A percentile compares a stretch with the other conserved stretches of the same genome.
Conservation (phyloP, 2,888 invertebrate genomes). For the Netelia melanura region DNA sequence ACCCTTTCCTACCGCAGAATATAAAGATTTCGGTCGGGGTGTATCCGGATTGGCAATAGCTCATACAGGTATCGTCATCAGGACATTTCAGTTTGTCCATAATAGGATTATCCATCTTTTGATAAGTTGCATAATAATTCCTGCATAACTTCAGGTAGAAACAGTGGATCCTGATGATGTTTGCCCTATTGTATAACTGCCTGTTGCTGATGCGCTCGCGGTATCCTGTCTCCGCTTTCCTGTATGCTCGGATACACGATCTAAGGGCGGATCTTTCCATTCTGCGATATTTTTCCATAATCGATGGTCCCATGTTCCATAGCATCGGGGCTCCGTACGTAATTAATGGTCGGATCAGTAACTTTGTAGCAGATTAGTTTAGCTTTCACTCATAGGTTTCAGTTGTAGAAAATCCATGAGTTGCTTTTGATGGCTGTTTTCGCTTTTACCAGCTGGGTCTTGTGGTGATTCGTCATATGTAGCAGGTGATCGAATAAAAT, state of each 20-base stretch:
- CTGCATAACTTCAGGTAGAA: neutral
- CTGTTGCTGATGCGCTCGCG: slow-evolving; percentile 10
- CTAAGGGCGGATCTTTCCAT: slow-evolving; percentile 33
- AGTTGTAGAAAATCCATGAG: neutral
- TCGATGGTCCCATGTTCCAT: slow-evolving; percentile 34
- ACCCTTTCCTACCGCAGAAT: neutral
- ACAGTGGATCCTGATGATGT: neutral
- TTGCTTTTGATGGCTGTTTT: slow-evolving; percentile 2
- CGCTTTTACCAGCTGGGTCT: neutral
- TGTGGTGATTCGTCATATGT: neutral
- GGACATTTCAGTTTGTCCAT: too few species aligned
- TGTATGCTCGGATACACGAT: neutral
- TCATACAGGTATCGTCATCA: too few species aligned
- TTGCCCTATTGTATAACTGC: slow-evolving; percentile 3
- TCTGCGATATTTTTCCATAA: slow-evolving; percentile 43
- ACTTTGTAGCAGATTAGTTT: slow-evolving; percentile 3
- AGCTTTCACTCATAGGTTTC: neutral
- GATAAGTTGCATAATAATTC: neutral
- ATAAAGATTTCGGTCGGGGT: neutral
- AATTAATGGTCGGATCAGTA: slow-evolving; percentile 3
- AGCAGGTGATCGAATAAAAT: neutral
- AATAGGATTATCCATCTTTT: too few species aligned
- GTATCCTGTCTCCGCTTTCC: slow-evolving; percentile 3
- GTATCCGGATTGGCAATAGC: neutral
- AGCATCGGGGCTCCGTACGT: slow-evolving; percentile 40